A percentile compares a stretch with the other conserved stretches of the same genome.
These are phyloP conservation scores for Ornithorhynchus anatinus DNA, from an alignment of 2,113 vertebrate species.

Conservation along the genomic window DNA sequence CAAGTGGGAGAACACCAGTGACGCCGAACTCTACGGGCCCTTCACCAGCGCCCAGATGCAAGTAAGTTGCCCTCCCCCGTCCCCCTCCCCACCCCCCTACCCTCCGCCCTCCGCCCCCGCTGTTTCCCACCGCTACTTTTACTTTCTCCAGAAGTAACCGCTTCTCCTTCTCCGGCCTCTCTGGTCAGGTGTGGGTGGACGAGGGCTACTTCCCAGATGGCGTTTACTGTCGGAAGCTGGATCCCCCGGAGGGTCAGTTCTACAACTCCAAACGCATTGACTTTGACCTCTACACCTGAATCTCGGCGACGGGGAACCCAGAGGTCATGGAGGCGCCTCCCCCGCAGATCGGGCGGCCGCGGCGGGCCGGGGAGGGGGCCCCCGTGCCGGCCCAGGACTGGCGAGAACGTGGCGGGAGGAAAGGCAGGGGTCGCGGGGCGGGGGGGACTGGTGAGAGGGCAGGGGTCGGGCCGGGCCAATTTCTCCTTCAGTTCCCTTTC, in stretches of 20 bases:
- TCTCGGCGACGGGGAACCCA: background rate
- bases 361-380: background rate
- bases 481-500: slow-evolving; percentile 8
- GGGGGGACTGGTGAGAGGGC: background rate
- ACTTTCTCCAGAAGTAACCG: no score
- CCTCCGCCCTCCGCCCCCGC: background rate
- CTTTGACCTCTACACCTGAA: slow-evolving; percentile 87
- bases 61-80: slow-evolving; percentile 60
- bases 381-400: no score
- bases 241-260: slow-evolving; percentile 80
- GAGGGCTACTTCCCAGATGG: slow-evolving; percentile 87
- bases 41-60: slow-evolving; percentile 92
- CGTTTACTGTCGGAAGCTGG: slow-evolving; percentile 85
- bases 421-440: background rate
- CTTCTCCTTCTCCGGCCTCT: background rate
- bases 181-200: slow-evolving; percentile 84
- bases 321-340: background rate
- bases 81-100: accelerated
- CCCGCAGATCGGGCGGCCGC: no score
- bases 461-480: background rate
- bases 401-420: background rate
- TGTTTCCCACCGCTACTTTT: no score
- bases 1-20: slow-evolving; percentile 81
- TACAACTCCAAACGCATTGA: slow-evolving; percentile 89
- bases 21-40: slow-evolving; percentile 84